Conservation (phyloP, 2,113 vertebrate genomes). For the Heterotis niloticus region DNA sequence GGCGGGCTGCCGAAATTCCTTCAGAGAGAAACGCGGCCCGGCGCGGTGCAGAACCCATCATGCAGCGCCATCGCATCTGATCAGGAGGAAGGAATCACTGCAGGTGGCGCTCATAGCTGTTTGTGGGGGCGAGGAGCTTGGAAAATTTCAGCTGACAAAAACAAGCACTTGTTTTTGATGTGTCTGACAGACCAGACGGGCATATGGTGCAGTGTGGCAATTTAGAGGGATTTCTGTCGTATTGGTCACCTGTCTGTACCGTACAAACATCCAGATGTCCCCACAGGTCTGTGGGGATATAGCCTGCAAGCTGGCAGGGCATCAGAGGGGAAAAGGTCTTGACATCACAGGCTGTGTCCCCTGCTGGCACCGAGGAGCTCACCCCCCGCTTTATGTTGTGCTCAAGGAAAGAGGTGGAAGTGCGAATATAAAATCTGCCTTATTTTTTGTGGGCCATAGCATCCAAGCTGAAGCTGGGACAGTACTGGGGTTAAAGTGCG, state of each 20-base stretch:
- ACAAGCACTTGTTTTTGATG: constrained; percentile 39
- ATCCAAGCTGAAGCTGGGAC: no score
- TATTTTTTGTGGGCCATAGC: no score
- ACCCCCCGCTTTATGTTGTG: no score
- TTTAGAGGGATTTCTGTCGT: constrained; percentile 39
- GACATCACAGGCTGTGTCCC: constrained; percentile 33
- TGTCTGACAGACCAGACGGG: constrained; percentile 6
- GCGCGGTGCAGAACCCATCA: constrained; percentile 27
- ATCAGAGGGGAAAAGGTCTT: constrained; percentile 49
- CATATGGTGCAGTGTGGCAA: background rate
- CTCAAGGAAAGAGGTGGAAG: no score
- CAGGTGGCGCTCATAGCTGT: background rate
- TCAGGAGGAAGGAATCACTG: background rate
- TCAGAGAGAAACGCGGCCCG: constrained; percentile 49
- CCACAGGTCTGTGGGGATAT: constrained; percentile 34
- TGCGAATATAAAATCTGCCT: no score
- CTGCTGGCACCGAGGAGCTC: background rate
- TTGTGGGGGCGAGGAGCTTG: constrained; percentile 27
- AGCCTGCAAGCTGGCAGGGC: constrained; percentile 52
- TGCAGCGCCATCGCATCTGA: constrained; percentile 52
- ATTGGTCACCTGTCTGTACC: constrained; percentile 47
- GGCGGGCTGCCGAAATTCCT: constrained; percentile 48
- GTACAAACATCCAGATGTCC: constrained; percentile 60
- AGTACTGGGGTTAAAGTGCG: no score
- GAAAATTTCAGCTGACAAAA: constrained; percentile 49